A percentile compares a stretch with the other conserved stretches of the same genome.
phyloP scores from a whole-genome alignment of 2,113 vertebrate species.

The Chaenogobius annularis region DNA sequence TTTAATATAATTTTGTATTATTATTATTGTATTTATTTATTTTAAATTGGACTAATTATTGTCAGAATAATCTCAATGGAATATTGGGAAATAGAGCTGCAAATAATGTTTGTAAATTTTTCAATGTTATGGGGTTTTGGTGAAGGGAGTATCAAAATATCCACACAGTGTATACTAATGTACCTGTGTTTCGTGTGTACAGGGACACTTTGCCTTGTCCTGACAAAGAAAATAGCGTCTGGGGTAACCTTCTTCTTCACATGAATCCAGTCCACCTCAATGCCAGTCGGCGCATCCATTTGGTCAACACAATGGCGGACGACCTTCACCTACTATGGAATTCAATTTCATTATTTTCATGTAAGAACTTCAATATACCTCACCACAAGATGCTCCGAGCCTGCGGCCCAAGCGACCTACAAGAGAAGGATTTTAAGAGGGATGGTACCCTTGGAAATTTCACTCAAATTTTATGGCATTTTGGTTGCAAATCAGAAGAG shows the following conservation, averaged over 20 bases:
- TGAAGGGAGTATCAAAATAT: background rate
- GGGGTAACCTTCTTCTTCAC: slow-evolving; percentile 46
- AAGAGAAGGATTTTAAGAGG: fast-evolving
- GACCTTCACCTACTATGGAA: slow-evolving; percentile 44
- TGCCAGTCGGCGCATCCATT: slow-evolving; percentile 9
- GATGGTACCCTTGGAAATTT: background rate
- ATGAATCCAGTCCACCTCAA: slow-evolving; percentile 19
- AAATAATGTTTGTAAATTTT: too few species aligned
- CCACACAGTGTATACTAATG: background rate
- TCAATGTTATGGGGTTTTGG: background rate
- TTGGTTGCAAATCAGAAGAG: slow-evolving; percentile 30
- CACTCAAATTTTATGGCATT: slow-evolving; percentile 43
- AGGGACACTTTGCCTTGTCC: slow-evolving; percentile 30
- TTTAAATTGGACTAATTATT: too few species aligned
- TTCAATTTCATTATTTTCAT: slow-evolving; percentile 38
- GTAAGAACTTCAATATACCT: fast-evolving
- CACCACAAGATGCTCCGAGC: background rate
- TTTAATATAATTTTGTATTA: too few species aligned
- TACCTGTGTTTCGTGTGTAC: background rate
- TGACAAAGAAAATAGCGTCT: slow-evolving; percentile 23
- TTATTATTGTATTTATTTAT: too few species aligned
- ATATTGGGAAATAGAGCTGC: too few species aligned
- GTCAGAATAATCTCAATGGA: too few species aligned
- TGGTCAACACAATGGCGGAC: slow-evolving; percentile 26
- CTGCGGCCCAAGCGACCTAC: slow-evolving; percentile 17